Evolutionary conservation across 2,888 invertebrate species (phyloP).

Genomic region (Mystacides longicornis): DNA sequence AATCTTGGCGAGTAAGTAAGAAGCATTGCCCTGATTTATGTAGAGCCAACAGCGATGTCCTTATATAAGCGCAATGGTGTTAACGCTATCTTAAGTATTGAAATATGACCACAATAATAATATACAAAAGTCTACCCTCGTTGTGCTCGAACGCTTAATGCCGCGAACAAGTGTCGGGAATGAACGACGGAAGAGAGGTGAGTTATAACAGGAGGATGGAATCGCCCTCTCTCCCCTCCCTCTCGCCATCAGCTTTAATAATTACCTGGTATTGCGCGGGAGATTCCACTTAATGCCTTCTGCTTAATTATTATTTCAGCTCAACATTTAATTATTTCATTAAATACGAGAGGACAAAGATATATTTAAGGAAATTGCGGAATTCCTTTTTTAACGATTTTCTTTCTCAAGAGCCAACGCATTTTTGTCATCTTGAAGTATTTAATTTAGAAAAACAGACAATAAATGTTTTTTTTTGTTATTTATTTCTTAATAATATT

Average conservation of each 20-base stretch:
- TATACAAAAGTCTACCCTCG: constrained; percentile 21
- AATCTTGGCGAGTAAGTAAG: background rate
- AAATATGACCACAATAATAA: constrained; percentile 26
- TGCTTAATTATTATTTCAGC: constrained; percentile 9
- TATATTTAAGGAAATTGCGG: background rate
- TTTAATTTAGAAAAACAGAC: background rate
- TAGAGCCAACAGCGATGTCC: constrained; percentile 22
- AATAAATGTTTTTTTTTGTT: background rate
- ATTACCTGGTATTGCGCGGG: constrained; percentile 9
- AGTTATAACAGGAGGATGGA: background rate
- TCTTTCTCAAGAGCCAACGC: too few relatives aligned
- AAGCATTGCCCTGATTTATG: constrained; percentile 15
- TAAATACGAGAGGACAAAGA: background rate
- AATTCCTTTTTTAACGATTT: constrained; percentile 1
- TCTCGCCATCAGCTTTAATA: constrained; percentile 11
- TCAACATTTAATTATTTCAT: constrained; percentile 2
- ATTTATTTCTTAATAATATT: background rate
- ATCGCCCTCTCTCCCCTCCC: background rate
- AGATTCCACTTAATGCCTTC: constrained; percentile 5
- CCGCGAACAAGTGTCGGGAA: background rate
- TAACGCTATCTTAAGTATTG: constrained; percentile 21
- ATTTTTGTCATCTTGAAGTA: background rate
- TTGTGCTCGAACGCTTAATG: constrained; percentile 1
- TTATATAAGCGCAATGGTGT: constrained; percentile 21
- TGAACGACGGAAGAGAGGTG: background rate